Conservation (phyloP, 2,113 vertebrate genomes). For the Strix uralensis region DNA sequence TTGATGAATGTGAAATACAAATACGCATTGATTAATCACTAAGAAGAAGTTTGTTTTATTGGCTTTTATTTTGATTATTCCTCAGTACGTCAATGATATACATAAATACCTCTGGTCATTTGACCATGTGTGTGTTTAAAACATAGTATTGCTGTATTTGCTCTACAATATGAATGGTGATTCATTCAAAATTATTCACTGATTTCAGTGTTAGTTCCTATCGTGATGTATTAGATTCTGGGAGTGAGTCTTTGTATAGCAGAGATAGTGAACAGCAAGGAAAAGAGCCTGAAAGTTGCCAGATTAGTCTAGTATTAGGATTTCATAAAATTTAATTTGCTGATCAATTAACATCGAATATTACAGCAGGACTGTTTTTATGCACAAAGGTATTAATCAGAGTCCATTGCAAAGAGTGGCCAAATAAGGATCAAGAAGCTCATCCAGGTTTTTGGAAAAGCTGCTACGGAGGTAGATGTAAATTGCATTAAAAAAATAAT, state of each 20-base stretch:
- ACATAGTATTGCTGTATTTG: background rate
- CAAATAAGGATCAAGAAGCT: background rate
- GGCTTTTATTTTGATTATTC: background rate
- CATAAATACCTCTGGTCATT: background rate
- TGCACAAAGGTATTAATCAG: background rate
- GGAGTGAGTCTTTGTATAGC: background rate
- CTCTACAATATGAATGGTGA: background rate
- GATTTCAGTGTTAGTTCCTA: background rate
- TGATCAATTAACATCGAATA: background rate
- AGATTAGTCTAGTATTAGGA: background rate
- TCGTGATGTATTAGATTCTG: background rate
- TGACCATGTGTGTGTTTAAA: background rate
- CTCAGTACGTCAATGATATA: background rate
- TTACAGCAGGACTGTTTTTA: background rate
- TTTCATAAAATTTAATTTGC: background rate
- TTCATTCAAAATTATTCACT: background rate
- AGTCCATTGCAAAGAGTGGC: background rate
- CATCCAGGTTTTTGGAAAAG: background rate
- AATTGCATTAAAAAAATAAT: background rate
- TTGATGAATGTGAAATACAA: background rate
- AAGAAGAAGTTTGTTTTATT: background rate
- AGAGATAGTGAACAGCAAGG: background rate
- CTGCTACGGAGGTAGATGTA: background rate
- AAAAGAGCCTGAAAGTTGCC: background rate
- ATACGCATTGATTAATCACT: background rate